Evolutionary conservation across 2,113 vertebrate genomes (phyloP).

Genomic region (Sphyrna mokarran): DNA sequence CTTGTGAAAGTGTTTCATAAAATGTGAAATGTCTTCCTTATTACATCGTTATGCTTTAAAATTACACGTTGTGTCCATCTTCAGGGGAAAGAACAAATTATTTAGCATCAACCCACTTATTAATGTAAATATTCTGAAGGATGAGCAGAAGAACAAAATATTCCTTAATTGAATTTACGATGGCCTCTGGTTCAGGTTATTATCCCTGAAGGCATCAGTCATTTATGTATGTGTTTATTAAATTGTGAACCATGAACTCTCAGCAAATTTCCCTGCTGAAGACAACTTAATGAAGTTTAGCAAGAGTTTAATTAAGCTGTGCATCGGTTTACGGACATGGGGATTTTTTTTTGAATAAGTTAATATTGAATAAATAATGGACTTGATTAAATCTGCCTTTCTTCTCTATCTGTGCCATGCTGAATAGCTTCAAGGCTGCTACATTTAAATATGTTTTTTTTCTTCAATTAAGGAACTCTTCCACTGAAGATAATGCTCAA

Average conservation of each 20-base stretch:
- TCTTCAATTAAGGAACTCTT: not conserved
- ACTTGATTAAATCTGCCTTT: conserved; percentile 31
- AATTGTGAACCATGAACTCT: conserved; percentile 8
- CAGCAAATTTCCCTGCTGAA: conserved; percentile 13
- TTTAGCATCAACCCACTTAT: conserved; percentile 9
- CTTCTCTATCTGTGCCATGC: not conserved
- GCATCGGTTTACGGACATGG: not conserved
- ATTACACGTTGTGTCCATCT: not conserved
- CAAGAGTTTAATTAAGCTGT: conserved; percentile 21
- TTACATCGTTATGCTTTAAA: not conserved
- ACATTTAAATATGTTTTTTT: not conserved
- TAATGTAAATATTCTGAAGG: not conserved
- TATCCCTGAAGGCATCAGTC: not conserved
- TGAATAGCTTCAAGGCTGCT: not conserved
- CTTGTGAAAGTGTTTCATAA: not conserved
- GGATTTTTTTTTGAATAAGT: not conserved
- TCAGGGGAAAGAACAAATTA: not conserved
- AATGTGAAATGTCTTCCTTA: not conserved
- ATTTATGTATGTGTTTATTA: conserved; percentile 20
- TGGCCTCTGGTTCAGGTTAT: not conserved
- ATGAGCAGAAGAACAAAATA: not conserved
- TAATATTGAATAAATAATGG: conserved; percentile 6
- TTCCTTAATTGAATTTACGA: not conserved
- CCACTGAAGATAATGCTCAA: not conserved
- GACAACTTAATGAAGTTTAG: conserved; percentile 15